Conservation (phyloP, 2,797 vertebrate genomes). For the Notolabrus celidotus region DNA sequence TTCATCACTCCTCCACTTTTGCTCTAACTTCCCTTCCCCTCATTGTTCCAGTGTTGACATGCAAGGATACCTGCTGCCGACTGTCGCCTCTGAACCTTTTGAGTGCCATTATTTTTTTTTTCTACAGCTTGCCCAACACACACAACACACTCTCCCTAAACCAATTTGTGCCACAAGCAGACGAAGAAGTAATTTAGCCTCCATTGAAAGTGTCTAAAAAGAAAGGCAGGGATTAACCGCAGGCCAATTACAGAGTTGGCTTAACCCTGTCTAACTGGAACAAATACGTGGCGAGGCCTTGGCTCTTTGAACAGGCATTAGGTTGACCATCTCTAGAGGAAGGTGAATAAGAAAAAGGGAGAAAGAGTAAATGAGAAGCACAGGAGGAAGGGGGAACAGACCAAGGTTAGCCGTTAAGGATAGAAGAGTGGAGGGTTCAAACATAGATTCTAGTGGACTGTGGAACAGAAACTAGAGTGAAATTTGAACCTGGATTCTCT, state of each 20-base stretch:
- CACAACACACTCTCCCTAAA: conserved; percentile 52
- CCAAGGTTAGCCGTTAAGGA: neutral
- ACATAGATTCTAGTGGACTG: no score
- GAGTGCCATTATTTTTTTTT: conserved; percentile 24
- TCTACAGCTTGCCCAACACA: neutral
- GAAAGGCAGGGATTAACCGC: conserved; percentile 77
- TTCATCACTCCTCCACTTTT: conserved; percentile 10
- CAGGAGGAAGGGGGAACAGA: conserved; percentile 4
- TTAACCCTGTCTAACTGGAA: conserved; percentile 76
- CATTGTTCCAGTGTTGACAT: conserved; percentile 3
- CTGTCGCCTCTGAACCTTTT: conserved; percentile 24
- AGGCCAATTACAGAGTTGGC: conserved; percentile 81
- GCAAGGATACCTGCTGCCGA: conserved; percentile 3
- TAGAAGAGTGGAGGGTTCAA: neutral
- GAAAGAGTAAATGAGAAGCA: conserved; percentile 29
- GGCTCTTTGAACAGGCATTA: conserved; percentile 61
- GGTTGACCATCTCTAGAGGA: conserved; percentile 47
- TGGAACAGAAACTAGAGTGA: no score
- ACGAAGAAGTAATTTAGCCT: conserved; percentile 69
- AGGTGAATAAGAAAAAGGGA: conserved; percentile 31
- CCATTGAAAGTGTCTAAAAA: conserved; percentile 72
- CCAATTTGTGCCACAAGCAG: conserved; percentile 69
- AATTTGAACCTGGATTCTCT: no score
- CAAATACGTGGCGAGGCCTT: conserved; percentile 60
- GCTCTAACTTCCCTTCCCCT: conserved; percentile 6